Evolutionary conservation across 1,140 invertebrate genomes (phyloP), one percentile per base, ranked within the genome.

Genomic region (Epicauta chinensis): DNA sequence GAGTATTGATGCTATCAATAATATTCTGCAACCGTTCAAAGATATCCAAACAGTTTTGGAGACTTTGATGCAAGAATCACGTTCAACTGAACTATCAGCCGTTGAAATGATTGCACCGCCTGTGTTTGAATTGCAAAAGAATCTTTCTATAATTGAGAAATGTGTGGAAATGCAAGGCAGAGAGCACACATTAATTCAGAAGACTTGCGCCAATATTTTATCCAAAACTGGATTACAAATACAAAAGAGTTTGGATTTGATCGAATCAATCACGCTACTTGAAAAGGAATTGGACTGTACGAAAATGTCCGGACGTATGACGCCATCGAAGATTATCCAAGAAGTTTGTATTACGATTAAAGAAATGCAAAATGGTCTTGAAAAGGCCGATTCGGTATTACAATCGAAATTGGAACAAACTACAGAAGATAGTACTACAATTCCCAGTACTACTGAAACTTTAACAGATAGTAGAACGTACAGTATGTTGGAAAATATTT

Each of bases 91-190:
- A 50, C 66, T 74, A 47, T 69, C 70, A 2, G 65, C 80, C 10
- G 73, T 83, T 10, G 75, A 79, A 53, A 71, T 75, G 16, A 67
- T 85, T 45, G 72, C 77, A 13, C 73, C 79, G 34, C 74, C 80
- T 14, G 73, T 85, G 36, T 77, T 80, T 60, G 71, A 75, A 16
- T 63, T 85, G 9, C 77, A 83, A 61, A 76, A 80, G 66, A 77
- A 76, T 48, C 66, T 85, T 16, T 74, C 77, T 32, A 71, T 84
- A 5, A 75, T 84, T 51, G 80, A 83, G 66, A 83, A 84, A 66
- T 83, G 82, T 62, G 75, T 83, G 30, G 79, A 82, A 57, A 73
- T 82, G 17, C 79, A 82, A 65, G 79, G 77, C 47, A 77, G 76
- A 13, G 78, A 78, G 11, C 78, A 76, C 48, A 83, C 81, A 2